Evolutionary conservation across 1,140 invertebrate species (phyloP), one percentile per base, ranked within the genome.

Genomic region (Hermetia illucens): DNA sequence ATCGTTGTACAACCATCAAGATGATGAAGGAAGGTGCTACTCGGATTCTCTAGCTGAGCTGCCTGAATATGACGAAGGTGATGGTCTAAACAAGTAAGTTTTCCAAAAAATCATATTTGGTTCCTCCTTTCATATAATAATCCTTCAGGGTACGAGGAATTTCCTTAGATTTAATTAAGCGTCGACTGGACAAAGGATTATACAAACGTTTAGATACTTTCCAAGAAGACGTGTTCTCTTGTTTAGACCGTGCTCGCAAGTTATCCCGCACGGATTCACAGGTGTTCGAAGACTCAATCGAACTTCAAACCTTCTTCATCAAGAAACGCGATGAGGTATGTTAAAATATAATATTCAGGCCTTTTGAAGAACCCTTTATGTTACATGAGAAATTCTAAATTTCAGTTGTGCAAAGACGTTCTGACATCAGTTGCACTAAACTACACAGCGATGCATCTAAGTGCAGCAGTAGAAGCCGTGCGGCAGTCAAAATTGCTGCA

Each of bases 21-120:
- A 97, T 63, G 86, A 91, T 55, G 88, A 95, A 61, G 92, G 92
- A 31, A 72, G 92, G 35, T 97, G 91, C 55, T 95, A 89, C 55
- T 91, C 86, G 5, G 93, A 98, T 66, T 92, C 89, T 6, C 82
- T 98, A 74, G 80, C 83, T 1, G 93, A 98, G 55, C 63, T 98
- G 20, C 84, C 85, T 0, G 88, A 94, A 56, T 80, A 86, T 54
- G 84, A 91, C 61, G 82, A 89, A 49, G 45, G 77, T 36, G 69
- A 78, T 50, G 74, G 77, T 12, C n/a, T 25, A 5, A 70, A 71
- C 61, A 74, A 77, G 71, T 72, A 64, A 56, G 45, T 38, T 29
- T n/a, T n/a, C n/a, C n/a, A n/a, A n/a, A n/a, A n/a, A n/a, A n/a
- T n/a, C 15, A 40, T 22, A 36, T 34, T 3, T 31, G n/a, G 13